Evolutionary conservation across 1,140 invertebrate species (phyloP).

Genomic region (Brachystomella parvula): DNA sequence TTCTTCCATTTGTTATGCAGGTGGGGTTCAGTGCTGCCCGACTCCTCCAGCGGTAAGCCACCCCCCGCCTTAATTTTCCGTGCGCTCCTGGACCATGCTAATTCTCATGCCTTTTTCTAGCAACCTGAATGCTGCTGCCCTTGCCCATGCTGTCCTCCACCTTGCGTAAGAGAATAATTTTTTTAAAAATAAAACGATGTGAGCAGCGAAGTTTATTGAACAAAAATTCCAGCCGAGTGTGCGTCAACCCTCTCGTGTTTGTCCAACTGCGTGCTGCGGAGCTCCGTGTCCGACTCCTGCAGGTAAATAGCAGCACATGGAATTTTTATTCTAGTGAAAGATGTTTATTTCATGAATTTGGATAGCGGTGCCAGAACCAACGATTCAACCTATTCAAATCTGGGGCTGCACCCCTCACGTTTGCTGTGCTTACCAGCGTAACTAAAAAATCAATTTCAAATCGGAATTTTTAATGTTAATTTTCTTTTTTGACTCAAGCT

Average conservation of each 20-base stretch:
- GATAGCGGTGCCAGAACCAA: neutral
- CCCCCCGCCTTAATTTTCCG: no score
- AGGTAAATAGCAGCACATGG: neutral
- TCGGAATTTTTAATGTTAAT: no score
- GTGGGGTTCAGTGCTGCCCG: neutral
- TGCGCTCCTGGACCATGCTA: neutral
- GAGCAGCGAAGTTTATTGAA: neutral
- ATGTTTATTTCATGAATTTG: neutral
- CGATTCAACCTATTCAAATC: constrained; percentile 4
- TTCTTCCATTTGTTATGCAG: neutral
- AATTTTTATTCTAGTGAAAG: neutral
- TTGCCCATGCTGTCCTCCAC: neutral
- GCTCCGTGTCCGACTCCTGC: neutral
- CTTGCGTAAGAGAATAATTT: constrained; percentile 5
- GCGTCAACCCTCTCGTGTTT: neutral
- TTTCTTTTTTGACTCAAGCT: no score
- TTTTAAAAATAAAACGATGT: neutral
- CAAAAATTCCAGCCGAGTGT: neutral
- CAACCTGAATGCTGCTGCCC: neutral
- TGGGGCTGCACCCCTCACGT: constrained; percentile 2
- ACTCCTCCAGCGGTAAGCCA: constrained; percentile 1
- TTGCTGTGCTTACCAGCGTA: no score
- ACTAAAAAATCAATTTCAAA: no score
- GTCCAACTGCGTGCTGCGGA: neutral
- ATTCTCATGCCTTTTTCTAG: neutral